Percentiles rank a stretch among this genome's conserved stretches.
These are phyloP conservation scores for Ctenochaetus hawaiiensis DNA, from an alignment of 2,797 vertebrate genomes.

Conservation along the genomic window DNA sequence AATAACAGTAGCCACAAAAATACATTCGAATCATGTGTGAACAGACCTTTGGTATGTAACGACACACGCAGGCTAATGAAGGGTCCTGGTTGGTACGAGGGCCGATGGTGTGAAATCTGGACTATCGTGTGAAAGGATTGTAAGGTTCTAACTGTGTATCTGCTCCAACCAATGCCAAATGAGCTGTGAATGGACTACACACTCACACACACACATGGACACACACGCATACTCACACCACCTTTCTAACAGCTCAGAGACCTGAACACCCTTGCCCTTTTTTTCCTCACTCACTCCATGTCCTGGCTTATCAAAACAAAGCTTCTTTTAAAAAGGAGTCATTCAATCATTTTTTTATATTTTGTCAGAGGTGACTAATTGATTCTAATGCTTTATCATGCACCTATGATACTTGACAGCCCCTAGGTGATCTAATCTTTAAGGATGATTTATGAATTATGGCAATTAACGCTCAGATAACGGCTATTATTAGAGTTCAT, in stretches of 20 bases:
- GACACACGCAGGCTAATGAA: conserved; percentile 70
- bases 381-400: conserved; percentile 55
- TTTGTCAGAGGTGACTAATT: conserved; percentile 65
- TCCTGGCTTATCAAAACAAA: conserved; percentile 55
- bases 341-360: conserved; percentile 47
- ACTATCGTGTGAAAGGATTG: conserved; percentile 18
- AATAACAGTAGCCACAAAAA: conserved; percentile 76
- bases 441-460: conserved; percentile 73
- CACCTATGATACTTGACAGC: conserved; percentile 69
- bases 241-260: not conserved
- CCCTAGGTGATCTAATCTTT: conserved; percentile 70
- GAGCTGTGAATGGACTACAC: conserved; percentile 13
- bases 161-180: conserved; percentile 33
- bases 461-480: conserved; percentile 73
- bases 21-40: conserved; percentile 74
- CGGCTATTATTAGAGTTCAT: conserved; percentile 71
- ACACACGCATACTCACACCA: conserved; percentile 18
- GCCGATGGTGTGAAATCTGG: conserved; percentile 45
- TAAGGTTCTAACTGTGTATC: conserved; percentile 34
- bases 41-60: conserved; percentile 74
- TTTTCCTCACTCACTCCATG: conserved; percentile 28
- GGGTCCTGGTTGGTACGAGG: conserved; percentile 55
- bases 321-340: conserved; percentile 41
- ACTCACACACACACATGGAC: conserved; percentile 13
- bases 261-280: not conserved